A percentile compares a stretch with the other conserved stretches of the same genome.
Evolutionary conservation across 1,140 invertebrate species (phyloP).

Genomic region (Scaptomyza pallida): DNA sequence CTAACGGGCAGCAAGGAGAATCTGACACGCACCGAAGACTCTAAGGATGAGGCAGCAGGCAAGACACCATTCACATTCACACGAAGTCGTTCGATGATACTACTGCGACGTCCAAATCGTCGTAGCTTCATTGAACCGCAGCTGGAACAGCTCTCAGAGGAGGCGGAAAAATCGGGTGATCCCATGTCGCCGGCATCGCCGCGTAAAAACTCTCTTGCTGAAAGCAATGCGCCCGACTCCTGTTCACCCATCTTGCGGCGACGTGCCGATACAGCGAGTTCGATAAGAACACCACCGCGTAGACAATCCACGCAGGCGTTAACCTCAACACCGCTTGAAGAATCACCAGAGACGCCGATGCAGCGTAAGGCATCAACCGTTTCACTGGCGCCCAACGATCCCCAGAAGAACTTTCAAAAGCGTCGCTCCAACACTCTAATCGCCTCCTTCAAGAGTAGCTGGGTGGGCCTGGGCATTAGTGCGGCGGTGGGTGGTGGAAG

Average conservation of each 20-base stretch:
- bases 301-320: constrained; percentile 61
- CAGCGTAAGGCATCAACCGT: constrained; percentile 55
- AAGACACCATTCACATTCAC: constrained; percentile 71
- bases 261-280: constrained; percentile 42
- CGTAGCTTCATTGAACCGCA: constrained; percentile 79
- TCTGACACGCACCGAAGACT: constrained; percentile 46
- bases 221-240: constrained; percentile 23
- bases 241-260: constrained; percentile 37
- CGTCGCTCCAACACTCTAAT: constrained; percentile 73
- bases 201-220: constrained; percentile 71
- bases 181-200: constrained; percentile 67
- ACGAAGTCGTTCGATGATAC: constrained; percentile 81
- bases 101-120: constrained; percentile 70
- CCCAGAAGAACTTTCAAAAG: constrained; percentile 74
- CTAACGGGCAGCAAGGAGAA: constrained; percentile 79
- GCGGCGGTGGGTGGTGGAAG: constrained; percentile 21
- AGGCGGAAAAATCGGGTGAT: constrained; percentile 68
- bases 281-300: constrained; percentile 47
- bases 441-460: constrained; percentile 69
- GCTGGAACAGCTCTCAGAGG: constrained; percentile 79
- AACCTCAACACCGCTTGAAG: constrained; percentile 63
- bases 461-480: constrained; percentile 25
- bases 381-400: constrained; percentile 51
- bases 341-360: constrained; percentile 8
- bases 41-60: constrained; percentile 47